phyloP scores from a whole-genome alignment of 2,888 invertebrate species.

The Melolontha melolontha region DNA sequence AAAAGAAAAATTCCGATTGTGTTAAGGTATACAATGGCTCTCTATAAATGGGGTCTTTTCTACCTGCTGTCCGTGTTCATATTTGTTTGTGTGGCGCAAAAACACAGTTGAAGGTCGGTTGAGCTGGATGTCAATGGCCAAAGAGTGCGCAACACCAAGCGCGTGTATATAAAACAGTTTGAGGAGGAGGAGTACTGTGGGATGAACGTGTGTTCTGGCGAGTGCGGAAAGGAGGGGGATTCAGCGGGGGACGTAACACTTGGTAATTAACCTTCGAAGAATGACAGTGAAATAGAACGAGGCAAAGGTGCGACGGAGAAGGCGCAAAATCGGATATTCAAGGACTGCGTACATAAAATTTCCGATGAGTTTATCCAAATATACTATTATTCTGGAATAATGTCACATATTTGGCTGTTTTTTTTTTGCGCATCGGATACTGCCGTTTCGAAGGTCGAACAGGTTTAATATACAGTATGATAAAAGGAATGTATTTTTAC shows the following conservation, averaged over 20 bases:
- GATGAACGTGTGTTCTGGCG: constrained; percentile 39
- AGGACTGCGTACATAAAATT: constrained; percentile 7
- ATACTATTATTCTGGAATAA: background rate
- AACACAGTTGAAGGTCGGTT: constrained; percentile 66
- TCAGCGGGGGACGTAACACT: constrained; percentile 47
- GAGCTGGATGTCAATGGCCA: constrained; percentile 63
- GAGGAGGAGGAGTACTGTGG: constrained; percentile 43
- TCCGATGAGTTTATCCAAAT: constrained; percentile 1
- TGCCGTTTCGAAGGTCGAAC: no score
- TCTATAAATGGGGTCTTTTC: constrained; percentile 16
- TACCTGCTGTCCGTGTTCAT: constrained; percentile 23
- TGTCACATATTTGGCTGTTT: no score
- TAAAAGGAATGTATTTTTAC: no score
- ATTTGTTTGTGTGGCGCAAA: constrained; percentile 56
- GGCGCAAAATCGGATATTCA: constrained; percentile 2
- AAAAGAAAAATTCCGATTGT: constrained; percentile 12
- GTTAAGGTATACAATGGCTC: constrained; percentile 6
- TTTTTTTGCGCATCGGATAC: no score
- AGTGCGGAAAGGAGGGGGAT: constrained; percentile 49
- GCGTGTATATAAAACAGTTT: constrained; percentile 43
- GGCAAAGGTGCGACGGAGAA: constrained; percentile 40
- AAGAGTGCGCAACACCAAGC: constrained; percentile 40
- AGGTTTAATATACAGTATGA: no score
- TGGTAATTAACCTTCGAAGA: constrained; percentile 56
- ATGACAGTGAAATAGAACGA: constrained; percentile 48